Base-by-base conservation (phyloP, 2,797 vertebrate species). In the Pipistrellus pygmaeus region DNA sequence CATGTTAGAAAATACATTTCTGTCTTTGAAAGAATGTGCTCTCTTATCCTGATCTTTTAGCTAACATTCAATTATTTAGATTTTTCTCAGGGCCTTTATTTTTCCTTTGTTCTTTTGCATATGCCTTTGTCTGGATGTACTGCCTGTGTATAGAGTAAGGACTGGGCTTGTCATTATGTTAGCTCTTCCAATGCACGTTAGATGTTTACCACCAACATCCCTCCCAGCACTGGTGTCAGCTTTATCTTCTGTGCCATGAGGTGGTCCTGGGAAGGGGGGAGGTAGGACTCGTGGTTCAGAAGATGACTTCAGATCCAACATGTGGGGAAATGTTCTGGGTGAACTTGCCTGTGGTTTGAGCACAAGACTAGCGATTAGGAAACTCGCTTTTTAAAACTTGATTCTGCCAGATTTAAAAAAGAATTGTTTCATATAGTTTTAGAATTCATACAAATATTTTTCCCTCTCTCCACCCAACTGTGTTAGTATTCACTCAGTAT, bases 81-180 rank as follows among this genome's bases (percentile, higher is more conserved):
- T 62, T 84, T 62, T 84, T 53, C 80, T 69, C 25, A 17, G 48
- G 12, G 30, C 8, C 76, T 84, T 86, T 85, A 3, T 86, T 93
- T 85, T 41, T 86, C 41, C 66, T 69, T 78, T 83, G 15, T 88
- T 90, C 53, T 90, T 95, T 72, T 53, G 32, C 32, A 73, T n/a
- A 10, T 77, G 53, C 9, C 75, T 91, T 93, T 94, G 83, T 91
- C 82, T 83, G 68, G 68, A 1, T 62, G 93, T 75, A 87, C 20
- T 92, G 75, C 27, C 35, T 35, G 1, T 84, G 95, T 73, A 83
- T 62, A 88, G 46, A 62, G 83, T 10, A 27, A 18, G 23, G 41
- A 14, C 75, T 84, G 55, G 27, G 8, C 32, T 85, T 89, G 25
- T 38, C 48, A 12, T 91, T 69, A 91, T 75, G 82, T 91, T 72